Base-by-base conservation (phyloP, 2,888 invertebrate genomes). In the Oxystoma pomonae region DNA sequence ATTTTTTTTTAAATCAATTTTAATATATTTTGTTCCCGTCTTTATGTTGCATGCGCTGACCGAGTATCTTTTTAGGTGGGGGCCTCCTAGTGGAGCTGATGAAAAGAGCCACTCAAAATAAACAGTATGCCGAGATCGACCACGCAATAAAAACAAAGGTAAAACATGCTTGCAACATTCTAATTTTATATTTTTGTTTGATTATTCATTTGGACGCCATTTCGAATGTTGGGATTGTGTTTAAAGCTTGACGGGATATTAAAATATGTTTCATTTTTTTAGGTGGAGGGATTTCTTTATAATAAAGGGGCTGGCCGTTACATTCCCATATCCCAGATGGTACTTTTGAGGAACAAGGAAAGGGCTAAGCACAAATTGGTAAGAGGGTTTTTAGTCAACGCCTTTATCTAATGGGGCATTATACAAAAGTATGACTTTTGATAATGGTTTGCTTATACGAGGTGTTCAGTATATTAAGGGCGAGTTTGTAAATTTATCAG, bases 31-130 rank as follows among this genome's bases (percentile, higher is more conserved):
- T n/a, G 50, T 50, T 50, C 50, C 50, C 12, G n/a, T 50, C n/a
- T 50, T n/a, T 50, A n/a, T n/a, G n/a, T n/a, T n/a, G n/a, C n/a
- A n/a, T n/a, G n/a, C n/a, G n/a, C n/a, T n/a, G n/a, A n/a, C n/a
- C n/a, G n/a, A n/a, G n/a, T n/a, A n/a, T n/a, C 57, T 62, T 70
- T 70, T 49, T 67, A 90, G 94, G 97, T 68, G 94, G 94, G 20
- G 98, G 97, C 61, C 83, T 94, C n/a, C 81, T 97, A 20, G 93
- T 97, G 7, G 94, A 96, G 75, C 88, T 96, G 85, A 94, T 94
- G 92, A 94, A 95, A 78, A 83, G 94, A 69, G 94, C 95, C 0
- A 86, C 91, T 1, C 93, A 94, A 75, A 94, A 90, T 69, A 95
- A 95, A 77, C 93, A 94, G 76, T 94, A 88, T 73, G 92, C 93